These are phyloP conservation scores for Cryptoblepharus egeriae DNA, from an alignment of 2,797 vertebrate genomes.

Conservation along the genomic window DNA sequence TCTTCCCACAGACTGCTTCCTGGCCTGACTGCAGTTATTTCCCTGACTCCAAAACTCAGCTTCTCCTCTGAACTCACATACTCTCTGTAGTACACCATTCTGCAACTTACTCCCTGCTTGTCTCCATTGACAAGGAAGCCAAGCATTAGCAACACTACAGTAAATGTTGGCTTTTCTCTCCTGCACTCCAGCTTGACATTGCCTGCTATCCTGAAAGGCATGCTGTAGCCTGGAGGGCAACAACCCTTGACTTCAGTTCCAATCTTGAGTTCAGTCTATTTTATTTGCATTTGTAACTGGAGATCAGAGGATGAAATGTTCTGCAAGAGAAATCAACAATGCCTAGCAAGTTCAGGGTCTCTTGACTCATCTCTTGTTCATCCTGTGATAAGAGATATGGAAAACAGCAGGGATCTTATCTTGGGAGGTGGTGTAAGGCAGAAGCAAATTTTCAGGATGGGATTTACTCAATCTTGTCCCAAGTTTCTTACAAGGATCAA, in stretches of 20 bases:
- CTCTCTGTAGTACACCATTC: neutral
- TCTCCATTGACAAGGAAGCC: neutral
- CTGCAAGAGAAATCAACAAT: neutral
- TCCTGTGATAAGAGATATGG: neutral
- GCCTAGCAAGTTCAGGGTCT: neutral
- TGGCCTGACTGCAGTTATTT: neutral
- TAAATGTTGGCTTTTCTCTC: neutral
- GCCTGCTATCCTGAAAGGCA: neutral
- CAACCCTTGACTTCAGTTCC: neutral
- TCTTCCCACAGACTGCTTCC: neutral
- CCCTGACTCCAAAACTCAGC: neutral
- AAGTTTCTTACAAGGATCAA: too few relatives aligned
- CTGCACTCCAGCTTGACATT: neutral
- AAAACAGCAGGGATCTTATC: too few relatives aligned
- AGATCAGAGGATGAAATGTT: neutral
- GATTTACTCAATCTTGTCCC: too few relatives aligned
- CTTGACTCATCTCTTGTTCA: neutral
- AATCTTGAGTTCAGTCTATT: too few relatives aligned
- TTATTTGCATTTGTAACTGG: neutral
- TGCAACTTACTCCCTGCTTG: neutral
- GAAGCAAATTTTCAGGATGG: too few relatives aligned
- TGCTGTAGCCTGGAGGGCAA: neutral
- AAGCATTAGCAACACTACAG: neutral
- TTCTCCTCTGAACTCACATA: neutral
- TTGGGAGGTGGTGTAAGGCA: too few relatives aligned